Evolutionary conservation across 92 coral and sea anemone genomes (phyloP).

Genomic region (Phenganax subtilis): DNA sequence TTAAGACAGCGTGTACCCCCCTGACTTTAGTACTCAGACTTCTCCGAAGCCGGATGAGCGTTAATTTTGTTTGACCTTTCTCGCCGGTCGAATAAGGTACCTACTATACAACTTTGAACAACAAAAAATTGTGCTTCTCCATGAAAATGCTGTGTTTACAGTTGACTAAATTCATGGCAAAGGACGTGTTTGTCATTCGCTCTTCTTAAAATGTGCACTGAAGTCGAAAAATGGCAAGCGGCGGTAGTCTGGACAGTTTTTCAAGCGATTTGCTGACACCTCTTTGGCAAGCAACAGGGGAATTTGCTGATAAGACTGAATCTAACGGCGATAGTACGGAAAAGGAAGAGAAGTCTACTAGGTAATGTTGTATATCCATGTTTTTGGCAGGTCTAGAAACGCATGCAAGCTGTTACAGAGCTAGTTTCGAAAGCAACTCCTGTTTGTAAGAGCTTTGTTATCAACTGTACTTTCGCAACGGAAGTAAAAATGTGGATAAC

Average conservation of each 20-base stretch:
- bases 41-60: constrained; percentile 5
- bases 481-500: background rate
- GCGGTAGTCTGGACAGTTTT: background rate
- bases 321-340: background rate
- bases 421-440: background rate
- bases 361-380: background rate
- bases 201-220: constrained; percentile 14
- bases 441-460: background rate
- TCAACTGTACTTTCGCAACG: background rate
- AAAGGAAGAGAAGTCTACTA: background rate
- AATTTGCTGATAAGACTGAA: background rate
- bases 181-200: background rate
- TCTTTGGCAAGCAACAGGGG: background rate
- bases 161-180: background rate
- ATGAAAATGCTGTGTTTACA: background rate
- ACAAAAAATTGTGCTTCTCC: background rate
- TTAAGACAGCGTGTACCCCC: too few relatives aligned
- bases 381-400: background rate
- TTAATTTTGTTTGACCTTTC: background rate
- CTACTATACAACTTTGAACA: background rate
- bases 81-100: background rate
- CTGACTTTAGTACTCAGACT: background rate
- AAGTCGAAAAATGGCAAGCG: constrained; percentile 7
- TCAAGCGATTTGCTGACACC: constrained; percentile 3
- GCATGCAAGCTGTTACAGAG: background rate